Evolutionary conservation across 2,888 invertebrate species (phyloP), one percentile per base, ranked within the genome.

Genomic region (Eupithecia subfuscata): DNA sequence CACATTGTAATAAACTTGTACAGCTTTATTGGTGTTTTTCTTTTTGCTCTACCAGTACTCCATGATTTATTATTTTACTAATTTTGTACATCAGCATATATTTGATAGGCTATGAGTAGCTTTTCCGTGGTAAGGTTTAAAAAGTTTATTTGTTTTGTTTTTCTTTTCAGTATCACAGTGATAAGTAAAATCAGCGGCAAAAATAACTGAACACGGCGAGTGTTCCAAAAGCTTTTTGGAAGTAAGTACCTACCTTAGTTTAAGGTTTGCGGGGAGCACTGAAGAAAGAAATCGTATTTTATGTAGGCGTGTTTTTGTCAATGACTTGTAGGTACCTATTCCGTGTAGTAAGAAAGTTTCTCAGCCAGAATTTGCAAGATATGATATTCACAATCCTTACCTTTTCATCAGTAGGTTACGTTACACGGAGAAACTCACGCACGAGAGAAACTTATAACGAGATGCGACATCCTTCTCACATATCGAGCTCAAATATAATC

Each of bases 361-460:
- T 60, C 12, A 14, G 25, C 12, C 12, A n/a, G 25, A 52, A 37
- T 64, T 64, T 18, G 64, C 16, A 34, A 34, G 18, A 34, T 63
- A 30, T 0, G 30, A 18, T 34, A 18, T 45, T 6, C 43, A 40
- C 22, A 14, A 68, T 22, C 16, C 43, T 43, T 68, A 68, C 67
- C 68, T 43, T 22, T 40, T 67, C 34, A 40, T 40, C 12, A 40
- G 22, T 40, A 68, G 22, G 40, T 22, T 68, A 18, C n/a, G 68
- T 25, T 43, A 30, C 9, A 30, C 1, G n/a, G 30, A 43, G 40
- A 56, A 48, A 45, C 30, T 60, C 67, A 67, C 70, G 65, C 56
- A 73, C 60, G 22, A 40, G 40, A 73, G 65, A 70, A 76, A 69
- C n/a, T 74, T 68, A 52, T 73, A 73, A 67, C 65, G 63, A 70